Evolutionary conservation across 2,113 vertebrate species (phyloP).

Genomic region (Rhynchomys soricoides): DNA sequence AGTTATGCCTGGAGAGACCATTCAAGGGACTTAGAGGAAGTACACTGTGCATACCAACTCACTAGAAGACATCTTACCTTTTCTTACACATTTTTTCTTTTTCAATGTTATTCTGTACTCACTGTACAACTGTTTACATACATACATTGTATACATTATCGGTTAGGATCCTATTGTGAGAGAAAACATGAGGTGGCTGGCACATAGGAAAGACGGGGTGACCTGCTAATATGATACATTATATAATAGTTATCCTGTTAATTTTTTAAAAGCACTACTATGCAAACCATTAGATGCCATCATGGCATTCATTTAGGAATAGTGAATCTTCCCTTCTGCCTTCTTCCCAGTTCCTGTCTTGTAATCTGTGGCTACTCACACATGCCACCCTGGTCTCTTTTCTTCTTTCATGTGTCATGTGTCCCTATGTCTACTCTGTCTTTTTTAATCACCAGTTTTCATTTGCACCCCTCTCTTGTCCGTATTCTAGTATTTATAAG

Average conservation of each 20-base stretch:
- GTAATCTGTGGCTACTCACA: too few species aligned
- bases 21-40: not conserved
- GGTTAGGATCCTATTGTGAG: not conserved
- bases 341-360: not conserved
- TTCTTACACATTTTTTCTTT: not conserved
- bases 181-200: not conserved
- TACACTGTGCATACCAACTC: not conserved
- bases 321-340: not conserved
- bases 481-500: not conserved
- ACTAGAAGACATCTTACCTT: not conserved
- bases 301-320: not conserved
- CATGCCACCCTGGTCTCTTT: not conserved
- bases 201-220: not conserved
- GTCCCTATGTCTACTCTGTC: not conserved
- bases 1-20: not conserved
- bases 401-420: not conserved
- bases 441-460: too few species aligned
- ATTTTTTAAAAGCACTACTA: not conserved
- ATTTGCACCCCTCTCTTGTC: too few species aligned
- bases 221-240: not conserved
- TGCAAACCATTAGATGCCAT: not conserved
- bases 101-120: not conserved
- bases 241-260: not conserved
- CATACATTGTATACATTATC: not conserved
- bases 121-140: not conserved